phyloP scores from a whole-genome alignment of 2,797 vertebrate genomes.

The Gallirallus australis region DNA sequence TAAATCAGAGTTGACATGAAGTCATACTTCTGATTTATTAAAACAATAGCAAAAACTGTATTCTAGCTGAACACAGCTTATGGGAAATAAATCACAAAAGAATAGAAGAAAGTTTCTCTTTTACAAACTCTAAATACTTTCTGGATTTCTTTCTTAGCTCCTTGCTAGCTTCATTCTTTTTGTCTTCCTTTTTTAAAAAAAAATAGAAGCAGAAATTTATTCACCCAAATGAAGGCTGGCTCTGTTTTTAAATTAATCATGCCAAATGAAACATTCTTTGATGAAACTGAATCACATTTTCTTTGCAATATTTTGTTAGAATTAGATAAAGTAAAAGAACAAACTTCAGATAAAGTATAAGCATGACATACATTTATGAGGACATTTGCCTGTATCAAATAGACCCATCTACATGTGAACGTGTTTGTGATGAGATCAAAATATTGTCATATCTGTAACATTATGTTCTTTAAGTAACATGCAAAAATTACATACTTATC shows the following conservation, averaged over 20 bases:
- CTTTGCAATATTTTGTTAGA: background rate
- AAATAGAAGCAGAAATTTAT: background rate
- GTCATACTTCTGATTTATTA: background rate
- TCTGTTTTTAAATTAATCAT: background rate
- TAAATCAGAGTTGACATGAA: background rate
- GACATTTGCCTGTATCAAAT: background rate
- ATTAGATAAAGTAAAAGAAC: background rate
- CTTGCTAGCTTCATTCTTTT: background rate
- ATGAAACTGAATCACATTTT: background rate
- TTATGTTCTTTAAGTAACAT: too few relatives aligned
- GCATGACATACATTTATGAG: background rate
- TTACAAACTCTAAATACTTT: background rate
- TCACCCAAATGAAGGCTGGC: background rate
- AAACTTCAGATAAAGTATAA: background rate
- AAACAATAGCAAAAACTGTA: background rate
- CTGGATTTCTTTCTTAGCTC: background rate
- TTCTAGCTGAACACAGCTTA: background rate
- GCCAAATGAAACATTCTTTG: background rate
- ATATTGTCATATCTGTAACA: background rate
- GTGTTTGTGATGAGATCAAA: background rate
- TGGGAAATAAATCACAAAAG: background rate
- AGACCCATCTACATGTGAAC: background rate
- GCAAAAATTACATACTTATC: background rate
- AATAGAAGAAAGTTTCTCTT: background rate
- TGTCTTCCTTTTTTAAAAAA: accelerated